Conservation (phyloP, 2,797 vertebrate genomes). For the Falco peregrinus region DNA sequence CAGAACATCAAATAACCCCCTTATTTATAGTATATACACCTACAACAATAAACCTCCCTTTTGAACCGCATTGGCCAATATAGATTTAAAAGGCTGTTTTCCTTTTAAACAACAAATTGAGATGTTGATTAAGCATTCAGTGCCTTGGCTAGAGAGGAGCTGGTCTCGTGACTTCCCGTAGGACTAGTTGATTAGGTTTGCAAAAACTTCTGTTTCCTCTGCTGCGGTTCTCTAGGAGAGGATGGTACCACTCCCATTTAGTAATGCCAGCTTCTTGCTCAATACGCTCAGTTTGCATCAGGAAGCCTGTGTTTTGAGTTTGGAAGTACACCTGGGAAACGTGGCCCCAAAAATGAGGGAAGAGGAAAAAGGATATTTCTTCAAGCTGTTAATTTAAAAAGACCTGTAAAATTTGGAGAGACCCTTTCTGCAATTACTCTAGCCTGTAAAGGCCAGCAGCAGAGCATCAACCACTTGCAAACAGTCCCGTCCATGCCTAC, state of each 20-base stretch:
- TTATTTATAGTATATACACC: constrained; percentile 61
- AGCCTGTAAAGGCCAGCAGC: background rate
- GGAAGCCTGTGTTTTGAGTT: background rate
- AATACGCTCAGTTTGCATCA: background rate
- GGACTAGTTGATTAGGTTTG: background rate
- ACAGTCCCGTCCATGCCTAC: background rate
- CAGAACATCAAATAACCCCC: constrained; percentile 50
- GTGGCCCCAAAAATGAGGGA: background rate
- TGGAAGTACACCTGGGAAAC: background rate
- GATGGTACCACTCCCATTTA: background rate
- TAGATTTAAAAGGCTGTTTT: constrained; percentile 18
- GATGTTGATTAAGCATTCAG: constrained; percentile 35
- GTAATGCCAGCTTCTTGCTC: background rate
- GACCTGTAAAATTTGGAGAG: background rate
- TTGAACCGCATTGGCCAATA: constrained; percentile 46
- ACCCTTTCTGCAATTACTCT: background rate
- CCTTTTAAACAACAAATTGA: constrained; percentile 29
- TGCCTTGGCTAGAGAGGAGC: background rate
- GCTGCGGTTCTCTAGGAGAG: background rate
- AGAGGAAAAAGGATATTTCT: background rate
- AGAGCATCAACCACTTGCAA: background rate
- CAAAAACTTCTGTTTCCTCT: background rate
- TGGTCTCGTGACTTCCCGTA: background rate
- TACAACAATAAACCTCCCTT: constrained; percentile 45
- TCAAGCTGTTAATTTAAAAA: background rate